phyloP scores from a whole-genome alignment of 1,140 invertebrate species.

The Zaprionus camerounensis region DNA sequence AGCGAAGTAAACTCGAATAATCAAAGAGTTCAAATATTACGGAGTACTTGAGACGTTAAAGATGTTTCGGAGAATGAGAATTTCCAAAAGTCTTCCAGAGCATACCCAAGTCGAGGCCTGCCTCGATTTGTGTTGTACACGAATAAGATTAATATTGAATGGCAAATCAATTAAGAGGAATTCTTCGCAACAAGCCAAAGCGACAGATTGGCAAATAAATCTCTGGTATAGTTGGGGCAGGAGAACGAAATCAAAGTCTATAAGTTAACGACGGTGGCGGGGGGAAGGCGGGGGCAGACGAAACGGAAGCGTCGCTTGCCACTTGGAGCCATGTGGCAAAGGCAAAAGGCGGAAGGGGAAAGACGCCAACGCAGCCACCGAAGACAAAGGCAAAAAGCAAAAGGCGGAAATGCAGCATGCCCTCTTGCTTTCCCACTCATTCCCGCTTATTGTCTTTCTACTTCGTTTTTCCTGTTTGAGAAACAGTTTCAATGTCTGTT shows the following conservation, averaged over 20 bases:
- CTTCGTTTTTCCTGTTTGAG: constrained; percentile 55
- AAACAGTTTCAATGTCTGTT: constrained; percentile 59
- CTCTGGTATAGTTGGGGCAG: constrained; percentile 37
- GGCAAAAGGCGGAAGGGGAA: constrained; percentile 42
- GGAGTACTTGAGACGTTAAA: constrained; percentile 8
- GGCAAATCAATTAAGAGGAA: constrained; percentile 48
- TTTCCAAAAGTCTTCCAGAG: not conserved
- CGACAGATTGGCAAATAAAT: constrained; percentile 61
- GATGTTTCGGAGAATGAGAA: constrained; percentile 8
- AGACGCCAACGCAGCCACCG: constrained; percentile 49
- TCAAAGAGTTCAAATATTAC: not conserved
- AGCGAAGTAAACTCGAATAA: not conserved
- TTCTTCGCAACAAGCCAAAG: constrained; percentile 17
- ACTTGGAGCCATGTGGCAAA: constrained; percentile 23
- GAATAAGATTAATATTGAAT: not conserved
- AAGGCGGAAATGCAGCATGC: constrained; percentile 69
- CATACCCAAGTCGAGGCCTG: not conserved
- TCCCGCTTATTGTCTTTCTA: constrained; percentile 31
- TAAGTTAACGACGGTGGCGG: constrained; percentile 55
- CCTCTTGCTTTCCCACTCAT: not conserved
- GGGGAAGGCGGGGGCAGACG: constrained; percentile 11
- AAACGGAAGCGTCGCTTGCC: constrained; percentile 20
- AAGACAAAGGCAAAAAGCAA: constrained; percentile 59
- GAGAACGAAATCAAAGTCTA: constrained; percentile 65
- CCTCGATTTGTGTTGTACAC: not conserved